Evolutionary conservation across 2,888 invertebrate species (phyloP).

Genomic region (Leucoma salicis): DNA sequence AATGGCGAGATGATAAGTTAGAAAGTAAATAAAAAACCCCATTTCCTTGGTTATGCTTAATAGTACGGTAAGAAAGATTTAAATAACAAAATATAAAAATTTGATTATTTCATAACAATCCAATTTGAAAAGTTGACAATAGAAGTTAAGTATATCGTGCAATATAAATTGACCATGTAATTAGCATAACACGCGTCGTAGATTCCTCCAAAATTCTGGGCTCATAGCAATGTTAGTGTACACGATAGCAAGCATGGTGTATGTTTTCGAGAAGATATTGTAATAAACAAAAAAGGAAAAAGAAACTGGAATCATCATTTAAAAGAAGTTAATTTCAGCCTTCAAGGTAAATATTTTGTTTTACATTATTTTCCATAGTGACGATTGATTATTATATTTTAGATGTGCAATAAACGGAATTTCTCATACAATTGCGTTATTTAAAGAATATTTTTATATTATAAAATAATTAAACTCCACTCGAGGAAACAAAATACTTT

Average conservation of each 20-base stretch:
- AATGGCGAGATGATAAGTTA: too few relatives aligned
- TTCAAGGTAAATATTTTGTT: neutral
- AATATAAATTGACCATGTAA: slow-evolving; percentile 55
- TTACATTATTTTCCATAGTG: neutral
- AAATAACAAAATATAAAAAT: too few relatives aligned
- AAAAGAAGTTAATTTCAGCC: neutral
- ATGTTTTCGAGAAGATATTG: neutral
- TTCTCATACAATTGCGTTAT: neutral
- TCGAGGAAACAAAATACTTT: neutral
- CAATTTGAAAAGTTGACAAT: neutral
- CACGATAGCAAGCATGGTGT: slow-evolving; percentile 29
- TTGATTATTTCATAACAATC: neutral
- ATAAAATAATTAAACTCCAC: neutral
- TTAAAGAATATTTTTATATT: neutral
- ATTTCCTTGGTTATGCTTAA: too few relatives aligned
- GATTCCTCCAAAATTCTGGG: slow-evolving; percentile 36
- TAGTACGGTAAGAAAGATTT: too few relatives aligned
- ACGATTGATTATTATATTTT: neutral
- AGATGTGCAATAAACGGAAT: neutral
- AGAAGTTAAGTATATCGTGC: slow-evolving; percentile 49
- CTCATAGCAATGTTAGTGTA: slow-evolving; percentile 30
- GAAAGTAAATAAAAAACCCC: too few relatives aligned
- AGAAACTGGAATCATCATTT: neutral
- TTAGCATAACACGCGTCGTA: slow-evolving; percentile 48
- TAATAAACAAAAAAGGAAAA: too few relatives aligned